Evolutionary conservation across 2,888 invertebrate genomes (phyloP).

Genomic region (Drosophila leonis): DNA sequence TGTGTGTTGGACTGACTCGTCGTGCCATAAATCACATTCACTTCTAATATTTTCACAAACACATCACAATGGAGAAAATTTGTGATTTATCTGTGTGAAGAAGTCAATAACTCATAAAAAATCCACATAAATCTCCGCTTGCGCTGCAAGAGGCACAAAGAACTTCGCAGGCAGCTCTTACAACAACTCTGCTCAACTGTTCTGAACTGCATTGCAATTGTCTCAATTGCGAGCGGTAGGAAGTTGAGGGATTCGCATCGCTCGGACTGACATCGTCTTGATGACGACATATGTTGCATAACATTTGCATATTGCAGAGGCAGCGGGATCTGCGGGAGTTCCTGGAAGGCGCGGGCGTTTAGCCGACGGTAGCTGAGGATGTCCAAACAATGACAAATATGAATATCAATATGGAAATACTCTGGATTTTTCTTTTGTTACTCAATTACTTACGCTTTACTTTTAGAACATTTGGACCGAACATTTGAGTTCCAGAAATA

Average conservation of each 20-base stretch:
- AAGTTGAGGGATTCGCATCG: slow-evolving; percentile 34
- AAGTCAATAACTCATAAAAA: slow-evolving; percentile 83
- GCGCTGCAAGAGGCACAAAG: slow-evolving; percentile 34
- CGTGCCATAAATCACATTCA: slow-evolving; percentile 77
- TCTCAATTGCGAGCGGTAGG: slow-evolving; percentile 38
- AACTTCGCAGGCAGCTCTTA: slow-evolving; percentile 4
- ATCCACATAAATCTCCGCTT: slow-evolving; percentile 77
- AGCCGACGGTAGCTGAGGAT: slow-evolving; percentile 50
- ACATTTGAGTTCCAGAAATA: slow-evolving; percentile 22
- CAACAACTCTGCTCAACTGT: slow-evolving; percentile 14
- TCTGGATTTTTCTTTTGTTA: slow-evolving; percentile 19
- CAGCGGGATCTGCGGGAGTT: slow-evolving; percentile 24
- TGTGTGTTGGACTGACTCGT: slow-evolving; percentile 19
- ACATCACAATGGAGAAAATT: slow-evolving; percentile 76
- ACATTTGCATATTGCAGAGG: slow-evolving; percentile 68
- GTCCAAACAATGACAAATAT: slow-evolving; percentile 72
- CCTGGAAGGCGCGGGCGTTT: slow-evolving; percentile 37
- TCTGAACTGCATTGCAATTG: slow-evolving; percentile 37
- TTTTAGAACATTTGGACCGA: slow-evolving; percentile 33
- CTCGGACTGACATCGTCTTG: slow-evolving; percentile 28
- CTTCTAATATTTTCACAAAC: slow-evolving; percentile 82
- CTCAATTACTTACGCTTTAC: slow-evolving; percentile 66
- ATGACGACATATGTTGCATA: slow-evolving; percentile 69
- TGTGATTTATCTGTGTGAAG: slow-evolving; percentile 82
- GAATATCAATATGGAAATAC: slow-evolving; percentile 62